These are phyloP conservation scores for Apoda limacodes DNA, from an alignment of 2,888 invertebrate species.

Conservation along the genomic window DNA sequence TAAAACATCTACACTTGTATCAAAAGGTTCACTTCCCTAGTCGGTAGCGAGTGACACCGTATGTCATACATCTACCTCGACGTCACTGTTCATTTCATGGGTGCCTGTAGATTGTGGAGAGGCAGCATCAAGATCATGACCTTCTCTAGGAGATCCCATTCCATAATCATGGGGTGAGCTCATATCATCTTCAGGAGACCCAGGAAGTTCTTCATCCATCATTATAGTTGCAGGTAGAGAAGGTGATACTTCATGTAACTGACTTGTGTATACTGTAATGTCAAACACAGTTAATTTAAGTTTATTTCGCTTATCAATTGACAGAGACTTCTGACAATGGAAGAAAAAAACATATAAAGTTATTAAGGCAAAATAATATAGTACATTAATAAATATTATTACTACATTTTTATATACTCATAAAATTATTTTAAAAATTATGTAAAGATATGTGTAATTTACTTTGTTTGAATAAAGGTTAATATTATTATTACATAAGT, in stretches of 20 bases:
- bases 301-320: background rate
- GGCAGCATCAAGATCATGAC: constrained; percentile 24
- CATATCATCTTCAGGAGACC: constrained; percentile 44
- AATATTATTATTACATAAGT: no score
- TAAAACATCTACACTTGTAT: constrained; percentile 19
- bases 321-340: no score
- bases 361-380: constrained; percentile 2
- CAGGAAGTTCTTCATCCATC: constrained; percentile 56
- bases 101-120: constrained; percentile 40
- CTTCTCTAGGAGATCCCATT: constrained; percentile 29
- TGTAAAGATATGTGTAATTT: no score
- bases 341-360: constrained; percentile 25
- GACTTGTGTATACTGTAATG: constrained; percentile 54
- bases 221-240: constrained; percentile 64
- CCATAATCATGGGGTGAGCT: constrained; percentile 49
- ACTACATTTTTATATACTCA: no score
- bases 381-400: no score
- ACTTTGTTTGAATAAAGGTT: no score
- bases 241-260: constrained; percentile 57
- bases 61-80: constrained; percentile 63
- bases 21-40: constrained; percentile 31
- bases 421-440: no score
- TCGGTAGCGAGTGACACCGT: constrained; percentile 34
- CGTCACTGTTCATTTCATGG: constrained; percentile 45
- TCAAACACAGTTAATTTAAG: no score